Conservation (phyloP, 2,113 vertebrate genomes). For the Archocentrus centrarchus region DNA sequence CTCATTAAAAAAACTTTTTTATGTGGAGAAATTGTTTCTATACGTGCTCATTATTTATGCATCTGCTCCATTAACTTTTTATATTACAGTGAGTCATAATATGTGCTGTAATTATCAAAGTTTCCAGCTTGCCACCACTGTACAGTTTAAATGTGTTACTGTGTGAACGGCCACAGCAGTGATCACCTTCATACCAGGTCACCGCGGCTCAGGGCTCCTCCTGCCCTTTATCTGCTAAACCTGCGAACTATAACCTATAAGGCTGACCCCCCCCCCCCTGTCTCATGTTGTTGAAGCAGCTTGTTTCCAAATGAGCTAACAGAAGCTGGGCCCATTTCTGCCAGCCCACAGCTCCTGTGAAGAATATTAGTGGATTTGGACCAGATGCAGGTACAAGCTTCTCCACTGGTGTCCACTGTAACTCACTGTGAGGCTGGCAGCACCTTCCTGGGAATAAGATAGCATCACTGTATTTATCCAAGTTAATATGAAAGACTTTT, state of each 20-base stretch:
- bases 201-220: neutral
- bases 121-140: neutral
- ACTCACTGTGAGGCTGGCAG: too few relatives aligned
- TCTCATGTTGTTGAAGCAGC: neutral
- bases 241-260: too few relatives aligned
- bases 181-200: neutral
- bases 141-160: neutral
- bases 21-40: neutral
- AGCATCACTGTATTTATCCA: too few relatives aligned
- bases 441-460: too few relatives aligned
- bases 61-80: neutral
- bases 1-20: neutral
- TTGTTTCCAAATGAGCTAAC: too few relatives aligned
- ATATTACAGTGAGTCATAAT: neutral
- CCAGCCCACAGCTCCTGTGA: neutral
- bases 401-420: too few relatives aligned
- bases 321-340: neutral
- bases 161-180: neutral
- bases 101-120: too few relatives aligned
- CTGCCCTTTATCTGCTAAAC: neutral
- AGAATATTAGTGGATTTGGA: neutral
- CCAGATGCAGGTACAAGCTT: neutral
- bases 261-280: too few relatives aligned
- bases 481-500: too few relatives aligned
- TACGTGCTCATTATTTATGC: neutral